Evolutionary conservation across 2,113 vertebrate genomes (phyloP), one percentile per base, ranked within the genome.

Genomic region (Gavia stellata): DNA sequence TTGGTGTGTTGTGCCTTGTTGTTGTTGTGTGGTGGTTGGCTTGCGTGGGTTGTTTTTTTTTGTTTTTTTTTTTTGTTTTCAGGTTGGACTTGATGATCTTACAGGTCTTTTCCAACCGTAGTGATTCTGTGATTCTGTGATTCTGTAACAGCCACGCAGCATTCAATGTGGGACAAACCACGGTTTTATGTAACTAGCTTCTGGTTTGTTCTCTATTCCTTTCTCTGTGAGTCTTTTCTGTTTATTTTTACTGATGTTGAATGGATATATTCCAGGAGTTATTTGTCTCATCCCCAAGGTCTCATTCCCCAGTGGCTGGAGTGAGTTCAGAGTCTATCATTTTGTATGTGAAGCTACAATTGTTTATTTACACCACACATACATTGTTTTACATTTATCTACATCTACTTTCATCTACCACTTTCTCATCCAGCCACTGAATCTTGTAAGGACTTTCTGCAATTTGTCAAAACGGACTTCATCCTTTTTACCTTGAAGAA

Each of bases 341-440:
- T 84, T 73, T 77, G 2, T n/a, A 18, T 49, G 9, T 21, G 33
- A 87, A 63, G 25, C 6, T 26, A 21, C 9, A 80, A 59, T 21
- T 36, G 9, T 25, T 92, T 68, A 49, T 84, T 70, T 25, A 63
- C 31, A 13, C 4, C 16, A 42, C 4, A 17, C 0, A 0, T 19
- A 19, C 0, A 1, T 50, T 34, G 3, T 40, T 84, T 65, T 59
- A n/a, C 0, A 2, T 61, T 28, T 61, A 36, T 18, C 14, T 77
- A 36, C 10, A 9, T 81, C 58, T 75, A 19, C 3, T 75, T 84
- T 74, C 26, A 70, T 52, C 29, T 88, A 12, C 17, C 52, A 25
- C 45, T 82, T 61, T 92, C 65, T 86, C 26, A 29, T 6, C 6
- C 14, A 36, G 3, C 1, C 2, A 28, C 9, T 50, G 42, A 91